These are phyloP conservation scores for Acanthosepion lycidas DNA, from an alignment of 2,888 invertebrate genomes.

Conservation along the genomic window DNA sequence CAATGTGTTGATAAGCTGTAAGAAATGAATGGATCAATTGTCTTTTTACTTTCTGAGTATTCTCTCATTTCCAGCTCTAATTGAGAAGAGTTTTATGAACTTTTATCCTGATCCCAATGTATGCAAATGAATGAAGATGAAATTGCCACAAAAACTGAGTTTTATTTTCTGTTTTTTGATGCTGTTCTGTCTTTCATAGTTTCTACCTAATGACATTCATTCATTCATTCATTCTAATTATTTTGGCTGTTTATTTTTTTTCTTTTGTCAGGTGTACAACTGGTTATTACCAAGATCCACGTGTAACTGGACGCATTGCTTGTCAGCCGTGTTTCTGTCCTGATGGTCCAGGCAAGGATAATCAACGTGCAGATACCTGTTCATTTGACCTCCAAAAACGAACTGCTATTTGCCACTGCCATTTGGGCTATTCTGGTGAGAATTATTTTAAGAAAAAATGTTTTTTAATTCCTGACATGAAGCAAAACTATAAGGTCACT, in stretches of 20 bases:
- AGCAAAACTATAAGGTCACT: not conserved
- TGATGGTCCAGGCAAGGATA: constrained; percentile 85
- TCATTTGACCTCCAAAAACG: constrained; percentile 87
- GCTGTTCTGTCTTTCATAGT: too few relatives aligned
- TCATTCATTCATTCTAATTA: not conserved
- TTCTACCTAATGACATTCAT: not conserved
- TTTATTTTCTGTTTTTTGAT: too few relatives aligned
- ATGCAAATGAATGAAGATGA: too few relatives aligned
- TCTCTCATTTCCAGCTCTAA: too few relatives aligned
- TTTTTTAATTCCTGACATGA: not conserved
- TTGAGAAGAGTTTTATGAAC: too few relatives aligned
- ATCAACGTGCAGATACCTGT: constrained; percentile 92
- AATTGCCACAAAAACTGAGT: too few relatives aligned
- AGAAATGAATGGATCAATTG: too few relatives aligned
- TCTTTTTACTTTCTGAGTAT: too few relatives aligned
- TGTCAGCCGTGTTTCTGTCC: constrained; percentile 97
- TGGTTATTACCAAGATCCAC: constrained; percentile 96
- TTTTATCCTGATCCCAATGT: too few relatives aligned
- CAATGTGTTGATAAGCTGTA: too few relatives aligned
- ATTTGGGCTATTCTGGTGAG: constrained; percentile 69
- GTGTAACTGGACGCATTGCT: constrained; percentile 87
- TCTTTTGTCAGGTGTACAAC: constrained; percentile 78
- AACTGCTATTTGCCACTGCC: constrained; percentile 84
- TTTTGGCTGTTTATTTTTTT: not conserved
- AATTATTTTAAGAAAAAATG: constrained; percentile 23